A percentile compares a stretch with the other conserved stretches of the same genome.
Evolutionary conservation across 2,113 vertebrate genomes (phyloP).

Genomic region (Raphicerus campestris): DNA sequence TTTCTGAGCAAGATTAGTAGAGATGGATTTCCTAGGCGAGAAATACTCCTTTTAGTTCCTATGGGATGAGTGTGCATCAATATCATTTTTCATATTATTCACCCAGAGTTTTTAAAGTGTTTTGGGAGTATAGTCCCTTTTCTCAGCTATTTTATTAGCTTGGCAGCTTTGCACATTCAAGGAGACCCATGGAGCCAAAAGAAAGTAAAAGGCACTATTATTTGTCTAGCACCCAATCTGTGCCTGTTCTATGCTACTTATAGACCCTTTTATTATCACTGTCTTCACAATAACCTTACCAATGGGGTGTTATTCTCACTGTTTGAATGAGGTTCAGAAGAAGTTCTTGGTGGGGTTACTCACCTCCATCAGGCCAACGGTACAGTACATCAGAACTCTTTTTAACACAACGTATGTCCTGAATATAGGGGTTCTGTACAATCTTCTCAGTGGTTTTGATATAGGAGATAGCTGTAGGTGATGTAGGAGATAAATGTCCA

Average conservation of each 20-base stretch:
- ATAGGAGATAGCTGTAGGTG: neutral
- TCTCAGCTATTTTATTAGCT: neutral
- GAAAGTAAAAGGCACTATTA: neutral
- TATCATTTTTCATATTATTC: neutral
- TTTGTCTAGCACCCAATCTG: neutral
- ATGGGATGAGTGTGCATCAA: neutral
- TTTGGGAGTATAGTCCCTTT: neutral
- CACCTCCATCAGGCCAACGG: neutral
- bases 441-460: neutral
- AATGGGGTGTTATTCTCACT: neutral
- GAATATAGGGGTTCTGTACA: neutral
- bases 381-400: neutral
- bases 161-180: neutral
- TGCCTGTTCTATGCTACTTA: neutral
- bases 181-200: neutral
- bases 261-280: neutral
- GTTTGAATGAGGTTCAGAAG: neutral
- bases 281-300: neutral
- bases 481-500: neutral
- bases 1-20: slow-evolving; percentile 60
- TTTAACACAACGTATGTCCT: neutral
- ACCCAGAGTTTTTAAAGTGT: neutral
- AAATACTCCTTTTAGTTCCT: slow-evolving; percentile 24
- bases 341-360: neutral
- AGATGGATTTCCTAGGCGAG: slow-evolving; percentile 21